Base-by-base conservation (phyloP, 64 coral and sea anemone species). In the Exaiptasia diaphana region DNA sequence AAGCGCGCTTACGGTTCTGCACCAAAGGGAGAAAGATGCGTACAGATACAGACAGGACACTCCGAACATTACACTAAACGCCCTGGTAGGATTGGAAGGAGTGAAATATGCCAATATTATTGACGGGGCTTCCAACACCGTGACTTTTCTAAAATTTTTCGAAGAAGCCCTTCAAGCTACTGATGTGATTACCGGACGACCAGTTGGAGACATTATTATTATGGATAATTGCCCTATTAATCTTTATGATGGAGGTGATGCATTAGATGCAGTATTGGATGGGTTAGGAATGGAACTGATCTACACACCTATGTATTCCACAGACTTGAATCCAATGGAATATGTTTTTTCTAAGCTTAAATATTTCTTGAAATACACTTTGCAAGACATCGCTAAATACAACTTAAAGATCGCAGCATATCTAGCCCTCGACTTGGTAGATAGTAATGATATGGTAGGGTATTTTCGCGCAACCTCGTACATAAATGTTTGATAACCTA, bases 121-220 rank as follows among this genome's bases (percentile, higher is more conserved):
- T 20, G 67, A 83, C 32, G 81, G 67, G 40, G 30, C 81, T 4
- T 44, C 69, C 1, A 60, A 75, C 26, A 49, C 82, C 41, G 17
- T 74, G 30, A 26, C 61, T 26, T 65, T 84, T 29, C 36, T 84
- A 14, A 31, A 74, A 5, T 86, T 86, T 59, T 67, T 74, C 45
- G 71, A 67, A 24, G 58, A 87, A 29, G 74, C 61, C 14, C 53
- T 52, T 50, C 58, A 87, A 18, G 60, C 74, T 30, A 5, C 38
- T 32, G 61, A 86, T 52, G 40, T 29, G 18, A 50, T 20, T 44
- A 76, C 83, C 41, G 25, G 44, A 10, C n/a, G 69, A 33, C 82
- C 82, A 27, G 83, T 80, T 28, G 38, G 77, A 59, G 73, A 76
- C 73, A 76, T 22, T 29, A 22, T 57, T 4, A 56, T 60, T 12